phyloP scores from a whole-genome alignment of 2,797 vertebrate genomes.

The Perodicticus potto region DNA sequence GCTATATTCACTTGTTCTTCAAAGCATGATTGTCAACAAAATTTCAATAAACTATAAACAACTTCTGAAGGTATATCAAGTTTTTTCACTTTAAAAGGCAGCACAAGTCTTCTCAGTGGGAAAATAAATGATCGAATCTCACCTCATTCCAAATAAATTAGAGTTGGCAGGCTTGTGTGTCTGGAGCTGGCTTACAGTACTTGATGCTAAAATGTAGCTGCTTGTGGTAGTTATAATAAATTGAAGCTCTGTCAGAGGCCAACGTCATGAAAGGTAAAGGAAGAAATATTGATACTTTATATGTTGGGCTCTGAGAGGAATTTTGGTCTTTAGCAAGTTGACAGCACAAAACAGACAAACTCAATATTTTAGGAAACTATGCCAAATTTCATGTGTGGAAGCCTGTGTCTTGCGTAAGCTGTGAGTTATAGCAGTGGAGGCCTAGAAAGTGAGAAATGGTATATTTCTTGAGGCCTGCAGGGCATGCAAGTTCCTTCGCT shows the following conservation, averaged over 20 bases:
- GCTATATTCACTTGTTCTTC: not conserved
- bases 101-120: conserved; percentile 53
- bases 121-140: conserved; percentile 60
- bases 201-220: conserved; percentile 75
- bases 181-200: conserved; percentile 57
- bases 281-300: conserved; percentile 70
- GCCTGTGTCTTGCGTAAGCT: conserved; percentile 64
- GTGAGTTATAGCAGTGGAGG: conserved; percentile 76
- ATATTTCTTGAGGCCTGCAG: conserved; percentile 68
- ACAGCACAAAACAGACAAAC: conserved; percentile 82
- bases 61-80: conserved; percentile 32
- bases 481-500: not conserved
- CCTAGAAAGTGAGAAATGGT: conserved; percentile 69
- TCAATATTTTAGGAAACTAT: conserved; percentile 75
- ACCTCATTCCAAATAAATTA: conserved; percentile 76
- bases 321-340: conserved; percentile 76
- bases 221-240: conserved; percentile 80
- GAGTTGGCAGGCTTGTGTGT: conserved; percentile 65
- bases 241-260: conserved; percentile 72
- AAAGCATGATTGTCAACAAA: conserved; percentile 37
- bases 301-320: conserved; percentile 72
- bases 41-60: conserved; percentile 22
- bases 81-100: conserved; percentile 72
- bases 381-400: conserved; percentile 74
- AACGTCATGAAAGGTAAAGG: conserved; percentile 73